Evolutionary conservation across 2,888 invertebrate genomes (phyloP).

Genomic region (Pasiphila rectangulata): DNA sequence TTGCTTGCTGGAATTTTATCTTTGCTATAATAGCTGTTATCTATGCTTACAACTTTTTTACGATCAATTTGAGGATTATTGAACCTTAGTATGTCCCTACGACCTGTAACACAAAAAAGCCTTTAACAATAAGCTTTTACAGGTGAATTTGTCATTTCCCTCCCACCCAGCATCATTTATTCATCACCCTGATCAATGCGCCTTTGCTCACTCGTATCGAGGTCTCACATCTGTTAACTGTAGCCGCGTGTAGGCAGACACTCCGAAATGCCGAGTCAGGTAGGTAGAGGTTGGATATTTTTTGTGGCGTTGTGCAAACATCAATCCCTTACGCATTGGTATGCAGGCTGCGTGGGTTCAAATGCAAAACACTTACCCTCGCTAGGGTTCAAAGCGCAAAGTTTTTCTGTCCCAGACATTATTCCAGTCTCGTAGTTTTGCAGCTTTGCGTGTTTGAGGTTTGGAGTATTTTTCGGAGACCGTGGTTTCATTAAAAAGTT

Average conservation of each 20-base stretch:
- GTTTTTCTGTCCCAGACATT: conserved; percentile 77
- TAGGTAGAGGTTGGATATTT: conserved; percentile 47
- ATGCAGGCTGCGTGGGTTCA: conserved; percentile 70
- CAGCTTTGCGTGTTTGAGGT: conserved; percentile 76
- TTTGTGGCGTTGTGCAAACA: conserved; percentile 60
- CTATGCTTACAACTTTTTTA: background rate
- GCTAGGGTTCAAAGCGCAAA: conserved; percentile 76
- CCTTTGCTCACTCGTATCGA: background rate
- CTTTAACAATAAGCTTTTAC: too few relatives aligned
- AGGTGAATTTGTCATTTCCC: conserved; percentile 38
- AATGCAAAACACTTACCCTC: conserved; percentile 79
- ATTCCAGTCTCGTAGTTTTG: conserved; percentile 77
- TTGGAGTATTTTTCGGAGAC: conserved; percentile 71
- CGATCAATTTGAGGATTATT: background rate
- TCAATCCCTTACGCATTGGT: conserved; percentile 76
- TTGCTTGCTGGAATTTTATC: conserved; percentile 58
- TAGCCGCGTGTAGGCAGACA: conserved; percentile 26
- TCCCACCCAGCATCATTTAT: conserved; percentile 33
- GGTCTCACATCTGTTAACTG: conserved; percentile 10
- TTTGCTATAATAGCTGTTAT: conserved; percentile 45
- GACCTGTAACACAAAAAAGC: too few relatives aligned
- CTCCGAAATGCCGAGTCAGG: conserved; percentile 31
- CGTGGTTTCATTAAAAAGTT: conserved; percentile 74
- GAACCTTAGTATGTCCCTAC: too few relatives aligned
- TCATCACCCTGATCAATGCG: conserved; percentile 3